phyloP scores from a whole-genome alignment of 64 coral and sea anemone genomes.

The Montipora cactus region DNA sequence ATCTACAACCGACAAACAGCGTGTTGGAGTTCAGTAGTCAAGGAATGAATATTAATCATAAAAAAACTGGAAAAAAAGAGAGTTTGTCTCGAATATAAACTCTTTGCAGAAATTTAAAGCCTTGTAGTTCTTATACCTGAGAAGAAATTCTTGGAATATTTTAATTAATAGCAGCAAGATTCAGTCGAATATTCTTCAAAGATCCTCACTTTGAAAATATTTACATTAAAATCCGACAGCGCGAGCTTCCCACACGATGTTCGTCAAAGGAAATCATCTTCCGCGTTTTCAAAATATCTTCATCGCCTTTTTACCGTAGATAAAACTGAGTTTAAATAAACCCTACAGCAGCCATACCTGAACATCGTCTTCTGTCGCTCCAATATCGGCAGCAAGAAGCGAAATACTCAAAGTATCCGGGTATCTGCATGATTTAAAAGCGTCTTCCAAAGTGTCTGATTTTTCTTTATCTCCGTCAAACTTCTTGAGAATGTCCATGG shows the following conservation, averaged over 20 bases:
- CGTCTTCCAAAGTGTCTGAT: conserved; percentile 57
- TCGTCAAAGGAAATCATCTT: no score
- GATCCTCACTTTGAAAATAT: background rate
- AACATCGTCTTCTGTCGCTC: conserved; percentile 69
- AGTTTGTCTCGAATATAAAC: no score
- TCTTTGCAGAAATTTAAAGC: no score
- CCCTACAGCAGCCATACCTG: conserved; percentile 24
- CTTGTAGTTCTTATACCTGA: no score
- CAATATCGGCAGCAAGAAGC: conserved; percentile 77
- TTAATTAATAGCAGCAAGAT: background rate
- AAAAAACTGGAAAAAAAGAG: no score
- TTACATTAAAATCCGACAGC: background rate
- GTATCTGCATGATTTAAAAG: conserved; percentile 73
- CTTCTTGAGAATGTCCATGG: conserved; percentile 29
- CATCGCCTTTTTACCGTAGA: background rate
- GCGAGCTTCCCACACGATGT: background rate
- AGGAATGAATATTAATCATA: no score
- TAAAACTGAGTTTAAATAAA: no score
- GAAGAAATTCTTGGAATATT: background rate
- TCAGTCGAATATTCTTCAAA: background rate
- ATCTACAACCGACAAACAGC: no score
- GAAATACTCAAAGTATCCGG: conserved; percentile 65
- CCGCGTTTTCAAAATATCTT: background rate
- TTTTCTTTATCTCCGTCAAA: conserved; percentile 38
- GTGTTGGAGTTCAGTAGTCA: no score